Evolutionary conservation across 2,797 vertebrate species (phyloP), one percentile per base, ranked within the genome.

Genomic region (Melopsittacus undulatus): DNA sequence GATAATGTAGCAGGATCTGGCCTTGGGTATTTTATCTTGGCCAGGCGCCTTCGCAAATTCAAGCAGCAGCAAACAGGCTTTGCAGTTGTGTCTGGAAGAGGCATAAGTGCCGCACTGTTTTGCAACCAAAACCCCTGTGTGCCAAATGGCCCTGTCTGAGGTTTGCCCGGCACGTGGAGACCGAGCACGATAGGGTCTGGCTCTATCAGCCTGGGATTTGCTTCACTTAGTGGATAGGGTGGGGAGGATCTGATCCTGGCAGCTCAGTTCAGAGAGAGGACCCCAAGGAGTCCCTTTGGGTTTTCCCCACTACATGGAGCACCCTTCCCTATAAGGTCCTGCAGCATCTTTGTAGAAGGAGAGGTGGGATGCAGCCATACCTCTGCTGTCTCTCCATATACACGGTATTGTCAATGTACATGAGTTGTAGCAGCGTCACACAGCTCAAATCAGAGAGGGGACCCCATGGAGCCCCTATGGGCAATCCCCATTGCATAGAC

Each of bases 71-170:
- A 92, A 91, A 52, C 85, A 75, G 79, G 82, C 94, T 90, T 43
- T 38, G 78, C 93, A 36, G 82, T 64, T 32, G 92, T 23, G 79
- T 90, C 96, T 87, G 91, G 82, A 92, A 21, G 54, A 64, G 38
- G 89, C 96, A 97, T 87, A 96, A 96, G 96, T 10, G 91, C 79
- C 42, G 68, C 92, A 92, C 97, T 98, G 97, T 98, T 94, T 95
- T 90, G 75, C 89, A 83, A 82, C 94, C 89, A 74, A 83, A 91
- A 75, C 88, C 95, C 59, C 45, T 34, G 83, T 9, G 34, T 83
- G 93, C 89, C 59, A 87, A 81, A 87, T 94, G 82, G 92, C 95
- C 64, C 59, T 72, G 90, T 95, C 96, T 96, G 96, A 94, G 97
- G 96, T 92, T 93, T 97, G 97, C 95, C 97, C 92, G 48, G 94